Evolutionary conservation across 2,797 vertebrate genomes (phyloP), one percentile per base, ranked within the genome.

Genomic region (Sebastes flavidus): DNA sequence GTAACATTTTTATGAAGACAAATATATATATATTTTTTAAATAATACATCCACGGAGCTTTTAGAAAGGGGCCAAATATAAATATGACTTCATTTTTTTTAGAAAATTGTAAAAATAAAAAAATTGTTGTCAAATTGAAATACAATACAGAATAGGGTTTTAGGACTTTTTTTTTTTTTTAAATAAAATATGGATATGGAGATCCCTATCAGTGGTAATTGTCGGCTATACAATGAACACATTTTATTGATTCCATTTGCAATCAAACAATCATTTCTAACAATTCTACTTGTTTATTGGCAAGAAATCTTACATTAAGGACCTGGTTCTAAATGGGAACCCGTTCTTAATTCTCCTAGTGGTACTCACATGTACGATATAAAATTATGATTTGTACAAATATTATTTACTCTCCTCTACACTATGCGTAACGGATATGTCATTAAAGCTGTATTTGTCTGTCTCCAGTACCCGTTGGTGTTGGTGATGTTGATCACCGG

Each of bases 401-500:
- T 32, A 52, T 22, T 20, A 22, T 38, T 65, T 25, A 24, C 24
- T 55, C 25, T 29, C 6, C 24, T 5, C 13, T 30, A 3, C 55
- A 14, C 7, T 32, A 42, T 42, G 6, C 12, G 25, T 24, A 32
- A 22, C 52, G 36, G 8, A 30, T 6, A n/a, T 22, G 34, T 62
- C 4, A 16, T 16, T 6, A 14, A 2, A n/a, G 32, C 55, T 34
- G 56, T 67, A 0, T 25, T 68, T 52, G 8, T 42, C 12, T 84
- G 85, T 60, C 75, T 75, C 14, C 95, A 99, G 99, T 95, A 97
- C 75, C 99, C 98, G 30, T 80, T 98, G 88, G 96, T 96, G 42
- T 92, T 98, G 91, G 18, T 97, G 84, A 97, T 98, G 97, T 89
- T 98, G 82, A 94, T 95, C 88, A 96, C 56, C 0, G 97, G 97